These are phyloP conservation scores for Amazona guildingii DNA, from an alignment of 2,113 vertebrate genomes.

Conservation along the genomic window DNA sequence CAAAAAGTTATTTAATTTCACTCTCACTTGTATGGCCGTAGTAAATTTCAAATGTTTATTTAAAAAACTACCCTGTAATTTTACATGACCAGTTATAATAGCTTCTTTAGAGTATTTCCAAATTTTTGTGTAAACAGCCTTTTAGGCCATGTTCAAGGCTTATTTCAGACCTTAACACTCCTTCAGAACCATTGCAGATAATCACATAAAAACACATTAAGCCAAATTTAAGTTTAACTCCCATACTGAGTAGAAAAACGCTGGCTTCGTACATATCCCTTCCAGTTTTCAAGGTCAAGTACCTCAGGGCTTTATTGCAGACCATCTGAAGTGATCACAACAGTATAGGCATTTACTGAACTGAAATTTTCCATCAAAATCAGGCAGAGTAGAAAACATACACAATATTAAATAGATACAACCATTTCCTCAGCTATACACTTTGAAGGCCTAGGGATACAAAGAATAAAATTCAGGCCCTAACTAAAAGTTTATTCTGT, in stretches of 20 bases:
- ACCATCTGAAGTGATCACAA: background rate
- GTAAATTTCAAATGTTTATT: conserved; percentile 1
- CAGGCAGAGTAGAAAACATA: background rate
- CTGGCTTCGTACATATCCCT: background rate
- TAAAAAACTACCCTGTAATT: background rate
- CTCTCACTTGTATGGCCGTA: background rate
- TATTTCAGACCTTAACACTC: conserved; percentile 14
- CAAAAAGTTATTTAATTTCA: background rate
- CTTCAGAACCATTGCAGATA: background rate
- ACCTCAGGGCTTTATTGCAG: background rate
- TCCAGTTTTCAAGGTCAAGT: background rate
- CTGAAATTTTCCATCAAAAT: background rate
- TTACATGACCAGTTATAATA: conserved; percentile 35
- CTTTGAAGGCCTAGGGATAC: background rate
- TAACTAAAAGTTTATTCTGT: background rate
- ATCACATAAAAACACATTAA: conserved; percentile 2
- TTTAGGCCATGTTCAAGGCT: conserved; percentile 7
- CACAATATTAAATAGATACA: background rate
- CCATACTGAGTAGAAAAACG: background rate
- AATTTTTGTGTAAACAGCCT: conserved; percentile 1
- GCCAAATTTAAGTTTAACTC: conserved; percentile 15
- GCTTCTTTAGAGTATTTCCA: background rate
- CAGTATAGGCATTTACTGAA: background rate
- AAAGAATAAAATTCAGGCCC: background rate
- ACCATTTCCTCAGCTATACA: background rate